Conservation (phyloP, 2,797 vertebrate genomes). For the Dicrostonyx torquatus region DNA sequence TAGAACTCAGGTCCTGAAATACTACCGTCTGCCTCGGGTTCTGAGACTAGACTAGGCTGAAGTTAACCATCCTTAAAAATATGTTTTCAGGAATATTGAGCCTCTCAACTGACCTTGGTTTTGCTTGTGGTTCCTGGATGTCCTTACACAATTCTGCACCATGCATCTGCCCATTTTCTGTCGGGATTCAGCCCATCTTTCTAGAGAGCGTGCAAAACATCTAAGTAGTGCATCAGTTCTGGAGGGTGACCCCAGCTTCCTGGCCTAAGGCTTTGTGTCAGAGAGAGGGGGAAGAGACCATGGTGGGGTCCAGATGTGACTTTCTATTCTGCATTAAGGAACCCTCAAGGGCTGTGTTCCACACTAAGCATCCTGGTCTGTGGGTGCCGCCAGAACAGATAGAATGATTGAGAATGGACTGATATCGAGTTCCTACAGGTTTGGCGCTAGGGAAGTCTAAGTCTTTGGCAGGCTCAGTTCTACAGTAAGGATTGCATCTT, state of each 20-base stretch:
- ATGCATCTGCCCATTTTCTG: background rate
- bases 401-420: background rate
- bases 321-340: background rate
- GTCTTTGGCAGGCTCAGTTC: background rate
- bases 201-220: background rate
- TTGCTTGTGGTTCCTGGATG: background rate
- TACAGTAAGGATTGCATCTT: background rate
- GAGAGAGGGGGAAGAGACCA: background rate
- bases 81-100: background rate
- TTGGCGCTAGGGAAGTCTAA: background rate
- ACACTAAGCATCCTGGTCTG: background rate
- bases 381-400: background rate
- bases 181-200: background rate
- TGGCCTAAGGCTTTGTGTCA: background rate
- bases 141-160: background rate
- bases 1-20: background rate
- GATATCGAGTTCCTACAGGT: background rate
- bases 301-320: background rate
- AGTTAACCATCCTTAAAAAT: background rate
- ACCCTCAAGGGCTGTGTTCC: background rate
- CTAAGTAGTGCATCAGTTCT: rapidly evolving
- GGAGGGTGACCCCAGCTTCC: background rate
- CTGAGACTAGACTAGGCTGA: background rate
- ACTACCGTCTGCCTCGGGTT: background rate
- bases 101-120: background rate